Conservation (phyloP, 2,797 vertebrate species). For the Neoniphon sammara region DNA sequence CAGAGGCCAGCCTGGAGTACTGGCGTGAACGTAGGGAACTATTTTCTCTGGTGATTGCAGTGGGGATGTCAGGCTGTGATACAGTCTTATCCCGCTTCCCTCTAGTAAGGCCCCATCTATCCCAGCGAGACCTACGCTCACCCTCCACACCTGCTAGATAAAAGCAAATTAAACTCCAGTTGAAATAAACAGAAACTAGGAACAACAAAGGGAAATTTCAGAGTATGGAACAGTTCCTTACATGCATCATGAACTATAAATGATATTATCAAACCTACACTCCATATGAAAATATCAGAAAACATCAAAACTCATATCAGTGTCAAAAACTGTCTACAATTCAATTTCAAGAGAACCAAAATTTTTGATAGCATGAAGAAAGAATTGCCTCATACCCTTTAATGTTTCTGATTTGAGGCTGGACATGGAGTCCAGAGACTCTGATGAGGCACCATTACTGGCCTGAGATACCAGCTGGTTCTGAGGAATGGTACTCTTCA, state of each 20-base stretch:
- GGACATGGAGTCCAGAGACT: constrained; percentile 92
- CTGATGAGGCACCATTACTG: constrained; percentile 85
- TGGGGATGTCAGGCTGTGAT: constrained; percentile 92
- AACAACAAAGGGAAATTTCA: background rate
- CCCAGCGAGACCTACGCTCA: constrained; percentile 90
- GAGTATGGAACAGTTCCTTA: background rate
- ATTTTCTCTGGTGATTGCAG: constrained; percentile 88
- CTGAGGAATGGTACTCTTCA: constrained; percentile 84
- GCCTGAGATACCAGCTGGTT: constrained; percentile 87
- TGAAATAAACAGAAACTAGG: constrained; percentile 16
- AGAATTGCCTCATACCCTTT: constrained; percentile 74
- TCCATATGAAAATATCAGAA: too few relatives aligned
- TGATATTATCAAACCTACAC: background rate
- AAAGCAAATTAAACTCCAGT: background rate
- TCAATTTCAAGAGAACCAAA: background rate
- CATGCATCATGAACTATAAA: background rate
- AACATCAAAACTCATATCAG: too few relatives aligned
- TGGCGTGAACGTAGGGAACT: constrained; percentile 81
- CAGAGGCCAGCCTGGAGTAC: constrained; percentile 89
- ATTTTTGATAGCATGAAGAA: background rate
- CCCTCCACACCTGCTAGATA: constrained; percentile 71
- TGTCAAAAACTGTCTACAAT: background rate
- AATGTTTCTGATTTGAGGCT: constrained; percentile 86
- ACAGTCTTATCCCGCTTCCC: constrained; percentile 88
- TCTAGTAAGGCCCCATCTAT: constrained; percentile 92